These are phyloP conservation scores for Ophion slaviceki DNA, from an alignment of 2,888 invertebrate genomes.

Conservation along the genomic window DNA sequence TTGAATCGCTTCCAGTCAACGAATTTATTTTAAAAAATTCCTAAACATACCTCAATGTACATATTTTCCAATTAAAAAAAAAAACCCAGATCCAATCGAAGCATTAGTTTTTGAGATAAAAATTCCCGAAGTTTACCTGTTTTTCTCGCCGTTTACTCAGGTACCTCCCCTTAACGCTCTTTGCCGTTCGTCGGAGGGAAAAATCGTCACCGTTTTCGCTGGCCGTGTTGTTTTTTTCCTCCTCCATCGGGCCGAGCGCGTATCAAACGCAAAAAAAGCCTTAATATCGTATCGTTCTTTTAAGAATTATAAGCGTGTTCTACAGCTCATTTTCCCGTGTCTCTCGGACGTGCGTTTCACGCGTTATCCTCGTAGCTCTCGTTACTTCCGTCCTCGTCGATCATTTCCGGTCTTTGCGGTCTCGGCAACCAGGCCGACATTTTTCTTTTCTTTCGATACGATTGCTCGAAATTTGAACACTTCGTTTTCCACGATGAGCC, in stretches of 20 bases:
- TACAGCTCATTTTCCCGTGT: neutral
- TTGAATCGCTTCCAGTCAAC: no score
- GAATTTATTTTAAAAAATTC: no score
- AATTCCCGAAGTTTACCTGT: no score
- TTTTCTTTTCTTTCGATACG: neutral
- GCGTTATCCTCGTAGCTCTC: slow-evolving; percentile 29
- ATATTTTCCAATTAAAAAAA: no score
- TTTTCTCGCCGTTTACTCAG: no score
- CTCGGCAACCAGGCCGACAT: slow-evolving; percentile 2
- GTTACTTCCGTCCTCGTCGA: neutral
- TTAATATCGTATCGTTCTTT: slow-evolving; percentile 11
- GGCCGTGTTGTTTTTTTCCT: slow-evolving; percentile 21
- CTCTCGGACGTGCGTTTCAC: slow-evolving; percentile 47
- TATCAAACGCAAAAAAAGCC: neutral
- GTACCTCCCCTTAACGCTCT: no score
- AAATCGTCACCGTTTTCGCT: slow-evolving; percentile 29
- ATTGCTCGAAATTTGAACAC: slow-evolving; percentile 1
- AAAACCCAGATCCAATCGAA: no score
- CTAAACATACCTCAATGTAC: no score
- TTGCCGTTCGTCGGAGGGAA: slow-evolving; percentile 31
- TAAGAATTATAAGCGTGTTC: slow-evolving; percentile 6
- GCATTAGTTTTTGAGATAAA: no score
- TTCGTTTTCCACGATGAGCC: neutral
- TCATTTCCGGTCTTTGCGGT: neutral
- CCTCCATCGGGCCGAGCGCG: neutral